phyloP scores from a whole-genome alignment of 1,140 invertebrate species.

The Lucilia cuprina region DNA sequence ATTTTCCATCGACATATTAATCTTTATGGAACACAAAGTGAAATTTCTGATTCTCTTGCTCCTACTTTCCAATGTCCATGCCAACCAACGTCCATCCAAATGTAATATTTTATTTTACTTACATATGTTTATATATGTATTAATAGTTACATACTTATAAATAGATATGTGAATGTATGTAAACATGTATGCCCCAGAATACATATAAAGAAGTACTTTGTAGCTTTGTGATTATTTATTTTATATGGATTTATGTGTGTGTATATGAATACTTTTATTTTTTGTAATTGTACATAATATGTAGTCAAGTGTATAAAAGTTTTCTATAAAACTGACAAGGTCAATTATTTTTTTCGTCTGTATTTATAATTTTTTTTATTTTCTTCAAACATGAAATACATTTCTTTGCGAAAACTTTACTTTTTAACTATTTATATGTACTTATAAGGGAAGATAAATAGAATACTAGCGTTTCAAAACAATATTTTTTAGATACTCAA shows the following conservation, averaged over 20 bases:
- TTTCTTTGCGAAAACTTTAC: constrained; percentile 1
- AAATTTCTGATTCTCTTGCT: not conserved
- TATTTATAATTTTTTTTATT: not conserved
- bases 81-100: not conserved
- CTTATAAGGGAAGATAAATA: not conserved
- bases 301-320: not conserved
- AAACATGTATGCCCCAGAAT: not conserved
- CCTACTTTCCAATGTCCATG: not conserved
- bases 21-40: not conserved
- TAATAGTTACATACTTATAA: not conserved
- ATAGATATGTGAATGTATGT: not conserved
- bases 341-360: not conserved
- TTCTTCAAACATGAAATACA: not conserved
- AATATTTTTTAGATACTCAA: not conserved
- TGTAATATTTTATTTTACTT: not conserved
- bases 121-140: not conserved
- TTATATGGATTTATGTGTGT: not conserved
- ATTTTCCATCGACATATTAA: not conserved
- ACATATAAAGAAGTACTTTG: not conserved
- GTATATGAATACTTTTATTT: not conserved
- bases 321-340: constrained; percentile 10
- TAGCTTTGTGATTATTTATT: not conserved
- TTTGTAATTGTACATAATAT: constrained; percentile 1
- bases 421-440: constrained; percentile 7
- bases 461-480: not conserved